Conservation (phyloP, 2,113 vertebrate species). For the Emydocephalus ijimae region DNA sequence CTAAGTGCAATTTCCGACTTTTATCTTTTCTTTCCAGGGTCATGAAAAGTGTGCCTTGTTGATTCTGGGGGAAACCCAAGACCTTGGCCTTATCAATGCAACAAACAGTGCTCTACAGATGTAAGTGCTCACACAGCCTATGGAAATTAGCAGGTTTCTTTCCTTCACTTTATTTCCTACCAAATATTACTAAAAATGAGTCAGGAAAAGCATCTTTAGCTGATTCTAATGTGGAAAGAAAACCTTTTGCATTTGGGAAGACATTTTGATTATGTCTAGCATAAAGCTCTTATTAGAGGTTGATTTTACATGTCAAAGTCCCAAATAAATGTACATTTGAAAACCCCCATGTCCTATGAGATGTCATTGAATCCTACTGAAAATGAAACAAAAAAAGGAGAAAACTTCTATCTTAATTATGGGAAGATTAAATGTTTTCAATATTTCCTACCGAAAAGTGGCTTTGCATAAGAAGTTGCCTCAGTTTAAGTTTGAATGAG, state of each 20-base stretch:
- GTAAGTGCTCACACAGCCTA: conserved; percentile 75
- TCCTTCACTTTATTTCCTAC: background rate
- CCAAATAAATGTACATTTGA: background rate
- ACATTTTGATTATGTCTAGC: background rate
- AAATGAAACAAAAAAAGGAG: background rate
- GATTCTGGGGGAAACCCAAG: conserved; percentile 90
- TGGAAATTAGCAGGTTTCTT: background rate
- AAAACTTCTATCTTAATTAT: background rate
- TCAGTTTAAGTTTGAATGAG: no score
- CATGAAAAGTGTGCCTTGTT: conserved; percentile 98
- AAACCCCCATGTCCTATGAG: background rate
- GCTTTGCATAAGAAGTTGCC: no score
- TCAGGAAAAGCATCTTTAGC: background rate
- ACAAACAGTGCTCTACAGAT: conserved; percentile 92
- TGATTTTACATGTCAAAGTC: background rate
- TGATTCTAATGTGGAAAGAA: background rate
- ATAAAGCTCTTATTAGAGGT: background rate
- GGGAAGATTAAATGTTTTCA: background rate
- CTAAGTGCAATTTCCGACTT: background rate
- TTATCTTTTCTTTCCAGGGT: conserved; percentile 71
- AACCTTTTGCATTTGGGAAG: background rate
- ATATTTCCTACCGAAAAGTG: background rate
- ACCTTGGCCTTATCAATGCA: conserved; percentile 93
- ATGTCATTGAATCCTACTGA: no score
- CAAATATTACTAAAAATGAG: background rate